Evolutionary conservation across 2,797 vertebrate species (phyloP).

Genomic region (Esox masquinongy): DNA sequence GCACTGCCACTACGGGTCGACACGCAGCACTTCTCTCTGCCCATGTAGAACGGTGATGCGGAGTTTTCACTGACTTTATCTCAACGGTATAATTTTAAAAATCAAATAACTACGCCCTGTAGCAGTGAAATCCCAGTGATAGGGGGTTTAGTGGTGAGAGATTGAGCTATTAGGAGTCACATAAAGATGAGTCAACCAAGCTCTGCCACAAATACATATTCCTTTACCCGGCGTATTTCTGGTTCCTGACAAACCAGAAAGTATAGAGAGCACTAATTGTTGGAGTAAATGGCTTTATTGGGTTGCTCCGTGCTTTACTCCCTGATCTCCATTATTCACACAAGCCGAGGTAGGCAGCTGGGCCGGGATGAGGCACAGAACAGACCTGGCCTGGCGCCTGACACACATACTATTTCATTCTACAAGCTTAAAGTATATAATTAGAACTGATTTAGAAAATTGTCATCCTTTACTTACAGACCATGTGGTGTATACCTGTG

Average conservation of each 20-base stretch:
- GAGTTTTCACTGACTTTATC: constrained; percentile 63
- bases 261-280: constrained; percentile 68
- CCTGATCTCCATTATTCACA: constrained; percentile 69
- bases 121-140: constrained; percentile 56
- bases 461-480: no score
- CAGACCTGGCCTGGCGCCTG: neutral
- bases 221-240: constrained; percentile 60
- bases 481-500: no score
- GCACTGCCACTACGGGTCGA: neutral
- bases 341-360: constrained; percentile 54
- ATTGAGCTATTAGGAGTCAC: constrained; percentile 65
- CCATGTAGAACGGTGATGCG: constrained; percentile 50
- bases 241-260: constrained; percentile 66
- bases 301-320: constrained; percentile 65
- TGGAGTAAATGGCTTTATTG: constrained; percentile 69
- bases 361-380: constrained; percentile 43
- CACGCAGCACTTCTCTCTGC: neutral
- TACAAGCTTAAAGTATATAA: neutral
- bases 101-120: constrained; percentile 66
- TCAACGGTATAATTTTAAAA: constrained; percentile 70
- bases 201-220: constrained; percentile 60
- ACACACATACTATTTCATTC: neutral
- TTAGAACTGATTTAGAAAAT: neutral
- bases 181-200: constrained; percentile 29
- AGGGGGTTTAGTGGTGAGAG: constrained; percentile 66